These are phyloP conservation scores for Moxostoma hubbsi DNA, from an alignment of 2,797 vertebrate genomes.

Conservation along the genomic window DNA sequence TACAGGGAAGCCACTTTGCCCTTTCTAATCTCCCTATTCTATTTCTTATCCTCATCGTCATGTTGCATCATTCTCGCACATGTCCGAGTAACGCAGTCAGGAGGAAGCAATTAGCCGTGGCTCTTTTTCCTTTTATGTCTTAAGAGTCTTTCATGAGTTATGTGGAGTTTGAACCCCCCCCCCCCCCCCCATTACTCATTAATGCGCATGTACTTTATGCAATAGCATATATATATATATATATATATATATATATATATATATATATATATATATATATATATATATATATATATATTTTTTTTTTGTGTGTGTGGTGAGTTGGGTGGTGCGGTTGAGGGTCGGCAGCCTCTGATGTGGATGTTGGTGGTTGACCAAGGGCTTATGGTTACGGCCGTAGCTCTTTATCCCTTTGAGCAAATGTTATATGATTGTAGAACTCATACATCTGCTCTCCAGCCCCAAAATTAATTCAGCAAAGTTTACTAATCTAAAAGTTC, in stretches of 20 bases:
- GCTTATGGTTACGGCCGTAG: constrained; percentile 53
- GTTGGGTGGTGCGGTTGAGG: constrained; percentile 68
- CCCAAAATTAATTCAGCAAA: neutral
- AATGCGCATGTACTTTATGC: neutral
- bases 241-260: no score
- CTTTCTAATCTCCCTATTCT: constrained; percentile 77
- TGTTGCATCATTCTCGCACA: constrained; percentile 62
- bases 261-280: no score
- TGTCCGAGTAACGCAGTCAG: constrained; percentile 54
- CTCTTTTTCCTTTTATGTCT: constrained; percentile 63
- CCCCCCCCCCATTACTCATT: constrained; percentile 23
- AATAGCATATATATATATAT: no score
- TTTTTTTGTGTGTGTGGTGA: constrained; percentile 63
- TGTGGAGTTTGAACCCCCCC: constrained; percentile 38
- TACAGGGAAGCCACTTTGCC: constrained; percentile 69
- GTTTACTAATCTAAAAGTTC: neutral
- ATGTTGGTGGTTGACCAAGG: constrained; percentile 54
- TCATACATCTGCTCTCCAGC: constrained; percentile 1
- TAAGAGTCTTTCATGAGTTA: constrained; percentile 55
- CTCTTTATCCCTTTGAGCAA: constrained; percentile 44
- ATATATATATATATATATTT: no score
- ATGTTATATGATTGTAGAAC: neutral
- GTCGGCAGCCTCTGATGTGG: constrained; percentile 72
- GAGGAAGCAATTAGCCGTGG: constrained; percentile 69
- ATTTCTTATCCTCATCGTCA: constrained; percentile 75